Conservation (phyloP, 2,888 invertebrate species). For the Cerastoderma edule region DNA sequence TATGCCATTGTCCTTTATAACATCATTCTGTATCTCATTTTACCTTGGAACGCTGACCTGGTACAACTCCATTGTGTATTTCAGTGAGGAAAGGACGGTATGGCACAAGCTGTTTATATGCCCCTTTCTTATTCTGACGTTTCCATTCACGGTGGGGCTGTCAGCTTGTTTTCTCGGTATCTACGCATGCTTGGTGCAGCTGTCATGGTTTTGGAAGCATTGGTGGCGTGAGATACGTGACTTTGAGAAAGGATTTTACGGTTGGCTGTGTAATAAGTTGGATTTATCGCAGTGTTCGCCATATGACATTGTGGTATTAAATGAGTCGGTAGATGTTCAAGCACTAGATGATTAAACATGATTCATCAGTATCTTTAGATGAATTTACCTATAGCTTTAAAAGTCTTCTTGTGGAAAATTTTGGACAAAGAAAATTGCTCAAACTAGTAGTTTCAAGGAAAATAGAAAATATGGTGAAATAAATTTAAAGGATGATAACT, state of each 20-base stretch:
- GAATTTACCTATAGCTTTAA: too few species aligned
- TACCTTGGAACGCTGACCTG: slow-evolving; percentile 91
- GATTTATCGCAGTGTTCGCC: slow-evolving; percentile 90
- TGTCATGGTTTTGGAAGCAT: slow-evolving; percentile 88
- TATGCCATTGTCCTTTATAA: slow-evolving; percentile 88
- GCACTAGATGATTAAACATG: too few species aligned
- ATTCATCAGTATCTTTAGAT: too few species aligned
- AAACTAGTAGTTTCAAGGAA: too few species aligned
- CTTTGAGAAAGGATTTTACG: slow-evolving; percentile 91
- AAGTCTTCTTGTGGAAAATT: too few species aligned
- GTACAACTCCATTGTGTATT: slow-evolving; percentile 90
- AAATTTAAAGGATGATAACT: too few species aligned
- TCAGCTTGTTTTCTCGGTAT: slow-evolving; percentile 88
- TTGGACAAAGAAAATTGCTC: too few species aligned
- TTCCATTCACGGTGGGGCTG: slow-evolving; percentile 89
- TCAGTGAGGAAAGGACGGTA: slow-evolving; percentile 88
- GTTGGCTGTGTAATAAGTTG: slow-evolving; percentile 89
- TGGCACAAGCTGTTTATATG: slow-evolving; percentile 88
- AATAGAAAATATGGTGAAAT: too few species aligned
- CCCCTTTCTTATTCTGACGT: slow-evolving; percentile 88
- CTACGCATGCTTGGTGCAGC: slow-evolving; percentile 88
- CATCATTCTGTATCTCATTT: slow-evolving; percentile 89
- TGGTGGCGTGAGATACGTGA: slow-evolving; percentile 90
- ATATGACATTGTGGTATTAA: slow-evolving; percentile 88
- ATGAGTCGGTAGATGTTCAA: slow-evolving; percentile 64